A percentile compares a stretch with the other conserved stretches of the same genome.
Conservation (phyloP, 1,140 invertebrate species). For the Centruroides vittatus region DNA sequence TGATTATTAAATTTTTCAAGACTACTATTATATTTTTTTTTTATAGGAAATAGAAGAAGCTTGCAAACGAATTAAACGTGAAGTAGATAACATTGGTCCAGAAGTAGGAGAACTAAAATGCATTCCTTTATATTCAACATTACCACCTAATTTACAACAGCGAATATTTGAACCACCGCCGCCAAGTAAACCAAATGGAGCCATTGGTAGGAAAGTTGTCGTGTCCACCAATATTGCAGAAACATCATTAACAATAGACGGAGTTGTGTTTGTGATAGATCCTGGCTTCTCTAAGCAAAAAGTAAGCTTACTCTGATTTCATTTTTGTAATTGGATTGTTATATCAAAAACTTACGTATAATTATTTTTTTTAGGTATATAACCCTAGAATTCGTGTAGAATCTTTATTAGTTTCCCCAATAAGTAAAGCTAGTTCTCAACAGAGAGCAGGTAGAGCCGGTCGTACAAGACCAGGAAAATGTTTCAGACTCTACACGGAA, state of each 20-base stretch:
- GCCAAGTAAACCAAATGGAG: slow-evolving; percentile 80
- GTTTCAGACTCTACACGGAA: slow-evolving; percentile 96
- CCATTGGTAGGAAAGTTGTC: slow-evolving; percentile 86
- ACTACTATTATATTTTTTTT: slow-evolving; percentile 7
- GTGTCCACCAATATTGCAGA: slow-evolving; percentile 99
- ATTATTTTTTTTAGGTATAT: slow-evolving; percentile 48
- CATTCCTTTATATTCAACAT: slow-evolving; percentile 95
- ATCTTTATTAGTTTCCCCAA: slow-evolving; percentile 91
- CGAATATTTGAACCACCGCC: slow-evolving; percentile 93
- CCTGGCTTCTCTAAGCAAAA: slow-evolving; percentile 99
- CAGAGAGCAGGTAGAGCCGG: slow-evolving; percentile 95
- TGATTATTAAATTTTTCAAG: neutral
- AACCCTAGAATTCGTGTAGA: slow-evolving; percentile 95
- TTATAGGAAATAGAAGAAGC: slow-evolving; percentile 95
- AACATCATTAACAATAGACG: slow-evolving; percentile 97
- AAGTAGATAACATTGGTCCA: slow-evolving; percentile 90
- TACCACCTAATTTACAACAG: slow-evolving; percentile 95
- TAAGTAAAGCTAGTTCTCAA: slow-evolving; percentile 98
- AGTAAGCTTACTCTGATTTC: slow-evolving; percentile 29
- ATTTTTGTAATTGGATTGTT: neutral
- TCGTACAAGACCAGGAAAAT: slow-evolving; percentile 91
- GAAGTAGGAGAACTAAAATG: slow-evolving; percentile 96
- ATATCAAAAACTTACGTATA: neutral
- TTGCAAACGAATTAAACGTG: slow-evolving; percentile 92
- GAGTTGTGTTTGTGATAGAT: slow-evolving; percentile 99